These are phyloP conservation scores for Ptyas mucosa DNA, from an alignment of 2,113 vertebrate genomes.

Conservation along the genomic window DNA sequence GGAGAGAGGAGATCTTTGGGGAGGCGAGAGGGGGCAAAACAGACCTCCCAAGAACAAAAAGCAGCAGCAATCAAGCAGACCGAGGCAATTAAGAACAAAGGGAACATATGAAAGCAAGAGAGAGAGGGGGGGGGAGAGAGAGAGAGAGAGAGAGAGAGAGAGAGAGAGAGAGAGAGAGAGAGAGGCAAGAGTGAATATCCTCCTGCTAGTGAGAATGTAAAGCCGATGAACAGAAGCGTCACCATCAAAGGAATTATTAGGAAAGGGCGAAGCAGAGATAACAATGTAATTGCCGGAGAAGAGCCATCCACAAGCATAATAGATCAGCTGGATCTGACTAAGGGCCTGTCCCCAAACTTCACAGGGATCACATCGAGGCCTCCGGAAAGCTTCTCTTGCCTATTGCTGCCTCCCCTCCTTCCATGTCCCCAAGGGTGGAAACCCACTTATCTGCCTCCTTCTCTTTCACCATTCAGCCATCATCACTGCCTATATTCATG, in stretches of 20 bases:
- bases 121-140: too few species aligned
- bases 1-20: neutral
- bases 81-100: neutral
- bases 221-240: neutral
- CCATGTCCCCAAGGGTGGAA: neutral
- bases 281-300: neutral
- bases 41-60: neutral
- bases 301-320: neutral
- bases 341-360: neutral
- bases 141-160: neutral
- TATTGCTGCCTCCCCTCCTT: neutral
- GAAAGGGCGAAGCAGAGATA: neutral
- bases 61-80: neutral
- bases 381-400: neutral
- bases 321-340: neutral
- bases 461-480: neutral
- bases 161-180: neutral
- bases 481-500: neutral
- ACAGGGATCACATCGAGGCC: neutral
- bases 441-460: neutral
- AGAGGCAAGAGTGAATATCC: neutral
- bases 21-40: rapidly evolving
- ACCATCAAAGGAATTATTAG: neutral
- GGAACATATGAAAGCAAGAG: neutral
- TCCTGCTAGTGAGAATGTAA: neutral